These are phyloP conservation scores for Orgyia antiqua DNA, from an alignment of 2,888 invertebrate species.

Conservation along the genomic window DNA sequence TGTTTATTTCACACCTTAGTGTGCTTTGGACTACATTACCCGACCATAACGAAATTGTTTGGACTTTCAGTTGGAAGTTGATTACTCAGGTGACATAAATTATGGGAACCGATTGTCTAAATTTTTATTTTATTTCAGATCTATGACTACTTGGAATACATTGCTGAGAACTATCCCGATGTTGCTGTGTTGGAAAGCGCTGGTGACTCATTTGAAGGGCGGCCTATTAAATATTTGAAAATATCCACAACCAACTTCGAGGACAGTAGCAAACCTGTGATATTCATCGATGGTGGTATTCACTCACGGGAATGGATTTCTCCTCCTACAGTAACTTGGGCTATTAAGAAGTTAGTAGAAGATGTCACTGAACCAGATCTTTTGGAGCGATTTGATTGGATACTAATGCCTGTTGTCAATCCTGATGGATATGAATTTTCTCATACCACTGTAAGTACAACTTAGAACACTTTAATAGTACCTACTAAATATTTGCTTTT, in stretches of 20 bases:
- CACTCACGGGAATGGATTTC: slow-evolving; percentile 86
- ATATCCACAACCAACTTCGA: slow-evolving; percentile 73
- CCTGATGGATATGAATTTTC: slow-evolving; percentile 84
- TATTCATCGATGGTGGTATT: slow-evolving; percentile 80
- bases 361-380: slow-evolving; percentile 73
- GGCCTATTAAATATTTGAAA: slow-evolving; percentile 75
- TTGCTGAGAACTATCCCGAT: slow-evolving; percentile 59
- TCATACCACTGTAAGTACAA: slow-evolving; percentile 56
- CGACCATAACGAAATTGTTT: too few species aligned
- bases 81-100: too few species aligned
- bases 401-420: slow-evolving; percentile 81
- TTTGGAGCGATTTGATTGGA: slow-evolving; percentile 80
- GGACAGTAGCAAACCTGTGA: slow-evolving; percentile 65
- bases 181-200: slow-evolving; percentile 64
- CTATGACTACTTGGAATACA: slow-evolving; percentile 51
- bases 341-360: slow-evolving; percentile 80
- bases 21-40: too few species aligned
- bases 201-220: slow-evolving; percentile 75
- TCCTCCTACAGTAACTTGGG: slow-evolving; percentile 80
- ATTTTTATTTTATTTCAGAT: slow-evolving; percentile 21
- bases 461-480: too few species aligned
- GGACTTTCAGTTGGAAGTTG: too few species aligned
- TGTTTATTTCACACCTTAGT: too few species aligned
- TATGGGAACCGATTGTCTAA: too few species aligned
- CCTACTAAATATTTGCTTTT: too few species aligned